Conservation (phyloP, 53 echinoderm and acorn worm species). For the Temnopleurus reevesii region DNA sequence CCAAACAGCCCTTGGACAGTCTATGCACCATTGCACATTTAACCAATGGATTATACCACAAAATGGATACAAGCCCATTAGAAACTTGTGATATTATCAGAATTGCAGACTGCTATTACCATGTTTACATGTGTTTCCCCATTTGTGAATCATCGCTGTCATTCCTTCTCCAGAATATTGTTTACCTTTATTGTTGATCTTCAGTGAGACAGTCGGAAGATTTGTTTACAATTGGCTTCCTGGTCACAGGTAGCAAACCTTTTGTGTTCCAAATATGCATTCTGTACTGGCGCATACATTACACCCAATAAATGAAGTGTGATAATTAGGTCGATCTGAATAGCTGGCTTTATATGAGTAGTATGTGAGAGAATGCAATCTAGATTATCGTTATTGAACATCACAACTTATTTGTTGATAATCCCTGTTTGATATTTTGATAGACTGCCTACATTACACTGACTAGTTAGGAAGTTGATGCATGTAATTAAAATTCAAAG, state of each 20-base stretch:
- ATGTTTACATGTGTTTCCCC: constrained; percentile 15
- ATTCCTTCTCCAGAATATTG: background rate
- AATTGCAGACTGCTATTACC: background rate
- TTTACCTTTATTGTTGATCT: background rate
- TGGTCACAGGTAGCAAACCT: background rate
- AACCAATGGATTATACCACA: too few species aligned
- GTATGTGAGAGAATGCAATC: background rate
- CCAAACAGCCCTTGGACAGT: too few species aligned
- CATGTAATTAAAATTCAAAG: too few species aligned
- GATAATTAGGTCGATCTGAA: background rate
- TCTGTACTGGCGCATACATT: background rate
- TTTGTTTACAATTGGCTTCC: constrained; percentile 2
- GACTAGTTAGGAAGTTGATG: too few species aligned
- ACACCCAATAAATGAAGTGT: background rate
- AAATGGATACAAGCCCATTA: too few species aligned
- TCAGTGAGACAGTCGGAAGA: background rate
- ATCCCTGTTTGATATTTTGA: too few species aligned
- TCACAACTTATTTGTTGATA: too few species aligned
- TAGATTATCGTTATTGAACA: too few species aligned
- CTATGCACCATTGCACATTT: too few species aligned
- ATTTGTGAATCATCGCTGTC: background rate
- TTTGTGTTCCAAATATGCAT: background rate
- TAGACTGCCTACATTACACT: too few species aligned
- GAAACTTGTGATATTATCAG: too few species aligned
- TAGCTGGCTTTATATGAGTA: background rate